Conservation (phyloP, 2,888 invertebrate species). For the Melanophora roralis region DNA sequence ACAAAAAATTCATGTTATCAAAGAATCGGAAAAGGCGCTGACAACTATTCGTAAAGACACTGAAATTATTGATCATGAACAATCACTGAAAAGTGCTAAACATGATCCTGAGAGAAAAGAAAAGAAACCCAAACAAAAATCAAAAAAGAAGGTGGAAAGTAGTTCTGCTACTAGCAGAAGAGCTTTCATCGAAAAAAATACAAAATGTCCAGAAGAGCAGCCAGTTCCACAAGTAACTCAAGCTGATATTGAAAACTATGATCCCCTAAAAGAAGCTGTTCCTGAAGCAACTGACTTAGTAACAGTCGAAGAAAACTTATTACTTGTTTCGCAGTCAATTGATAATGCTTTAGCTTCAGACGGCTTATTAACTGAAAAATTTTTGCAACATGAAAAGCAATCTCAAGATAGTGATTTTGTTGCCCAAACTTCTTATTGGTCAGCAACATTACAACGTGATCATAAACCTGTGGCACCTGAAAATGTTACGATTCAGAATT, state of each 20-base stretch:
- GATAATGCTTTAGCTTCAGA: background rate
- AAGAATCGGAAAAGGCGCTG: conserved; percentile 13
- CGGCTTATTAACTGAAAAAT: background rate
- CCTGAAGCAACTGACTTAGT: background rate
- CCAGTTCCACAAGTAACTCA: background rate
- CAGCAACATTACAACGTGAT: conserved; percentile 68
- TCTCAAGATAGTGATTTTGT: conserved; percentile 60
- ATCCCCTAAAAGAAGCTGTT: background rate
- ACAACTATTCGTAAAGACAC: background rate
- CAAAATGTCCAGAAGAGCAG: background rate
- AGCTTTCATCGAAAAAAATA: conserved; percentile 1
- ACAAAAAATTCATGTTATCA: conserved; percentile 67
- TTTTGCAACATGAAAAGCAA: conserved; percentile 9
- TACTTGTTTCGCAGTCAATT: background rate
- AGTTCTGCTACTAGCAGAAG: conserved; percentile 20
- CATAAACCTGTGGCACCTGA: conserved; percentile 40
- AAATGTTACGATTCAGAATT: background rate
- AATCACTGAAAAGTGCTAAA: conserved; percentile 30
- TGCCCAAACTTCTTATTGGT: conserved; percentile 71
- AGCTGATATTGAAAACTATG: background rate
- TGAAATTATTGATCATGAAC: background rate
- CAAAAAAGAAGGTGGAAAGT: conserved; percentile 30
- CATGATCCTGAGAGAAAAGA: conserved; percentile 43
- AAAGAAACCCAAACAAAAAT: conserved; percentile 48
- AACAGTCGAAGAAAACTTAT: background rate